Evolutionary conservation across 2,113 vertebrate species (phyloP).

Genomic region (Danionella cerebrum): DNA sequence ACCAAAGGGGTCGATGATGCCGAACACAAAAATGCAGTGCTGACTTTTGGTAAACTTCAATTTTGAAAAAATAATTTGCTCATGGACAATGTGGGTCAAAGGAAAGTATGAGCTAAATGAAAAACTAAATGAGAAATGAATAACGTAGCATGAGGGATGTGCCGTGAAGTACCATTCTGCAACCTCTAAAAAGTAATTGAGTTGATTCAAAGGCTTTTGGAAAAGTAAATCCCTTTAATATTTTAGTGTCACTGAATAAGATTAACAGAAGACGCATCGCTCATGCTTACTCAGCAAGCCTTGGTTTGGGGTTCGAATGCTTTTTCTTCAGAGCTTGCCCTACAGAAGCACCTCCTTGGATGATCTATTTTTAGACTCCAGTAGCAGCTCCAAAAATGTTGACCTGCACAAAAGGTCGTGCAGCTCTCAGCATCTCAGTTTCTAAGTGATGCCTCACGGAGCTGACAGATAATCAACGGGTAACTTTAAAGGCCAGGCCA

Average conservation of each 20-base stretch:
- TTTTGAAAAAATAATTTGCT: conserved; percentile 35
- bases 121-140: conserved; percentile 40
- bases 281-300: background rate
- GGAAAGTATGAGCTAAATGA: conserved; percentile 50
- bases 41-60: conserved; percentile 2
- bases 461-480: conserved; percentile 21
- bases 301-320: background rate
- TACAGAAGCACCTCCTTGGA: background rate
- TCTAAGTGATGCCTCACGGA: conserved; percentile 8
- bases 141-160: conserved; percentile 25
- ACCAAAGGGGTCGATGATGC: conserved; percentile 41
- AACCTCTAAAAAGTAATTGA: background rate
- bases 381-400: background rate
- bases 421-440: conserved; percentile 16
- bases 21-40: conserved; percentile 32
- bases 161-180: background rate
- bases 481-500: conserved; percentile 28
- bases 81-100: conserved; percentile 49
- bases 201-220: too few relatives aligned
- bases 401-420: conserved; percentile 17
- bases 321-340: conserved; percentile 7
- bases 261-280: background rate
- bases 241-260: background rate
- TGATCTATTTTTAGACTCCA: conserved; percentile 1
- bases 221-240: too few relatives aligned